Evolutionary conservation across 2,797 vertebrate species (phyloP).

Genomic region (Enteromius afrohamiltoni): DNA sequence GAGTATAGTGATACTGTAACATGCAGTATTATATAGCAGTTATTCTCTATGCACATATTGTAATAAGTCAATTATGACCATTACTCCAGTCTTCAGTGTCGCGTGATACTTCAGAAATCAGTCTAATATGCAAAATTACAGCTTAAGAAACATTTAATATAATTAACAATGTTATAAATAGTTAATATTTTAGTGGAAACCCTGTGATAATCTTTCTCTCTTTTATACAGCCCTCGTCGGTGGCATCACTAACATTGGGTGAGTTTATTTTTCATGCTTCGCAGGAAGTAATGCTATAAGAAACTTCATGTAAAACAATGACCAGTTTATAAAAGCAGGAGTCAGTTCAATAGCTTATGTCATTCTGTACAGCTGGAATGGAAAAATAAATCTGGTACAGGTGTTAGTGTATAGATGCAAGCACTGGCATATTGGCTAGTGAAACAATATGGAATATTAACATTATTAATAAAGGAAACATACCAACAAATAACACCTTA

Average conservation of each 20-base stretch:
- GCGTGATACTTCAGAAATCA: not conserved
- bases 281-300: not conserved
- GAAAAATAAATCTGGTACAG: not conserved
- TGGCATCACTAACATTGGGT: not conserved
- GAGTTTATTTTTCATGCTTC: not conserved
- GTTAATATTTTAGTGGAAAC: not conserved
- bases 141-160: not conserved
- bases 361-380: not conserved
- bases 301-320: not conserved
- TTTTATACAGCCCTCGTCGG: not conserved
- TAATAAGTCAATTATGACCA: too few species aligned
- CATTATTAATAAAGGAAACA: too few species aligned
- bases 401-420: too few species aligned
- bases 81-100: too few species aligned
- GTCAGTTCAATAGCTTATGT: not conserved
- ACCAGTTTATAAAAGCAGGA: not conserved
- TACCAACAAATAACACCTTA: too few species aligned
- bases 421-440: too few species aligned
- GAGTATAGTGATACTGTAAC: too few species aligned
- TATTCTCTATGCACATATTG: too few species aligned
- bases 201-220: not conserved
- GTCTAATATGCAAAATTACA: not conserved
- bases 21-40: too few species aligned
- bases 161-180: not conserved
- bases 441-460: too few species aligned